Percentiles rank a stretch among this genome's conserved stretches.
Evolutionary conservation across 2,888 invertebrate genomes (phyloP).

Genomic region (Julus scanicus): DNA sequence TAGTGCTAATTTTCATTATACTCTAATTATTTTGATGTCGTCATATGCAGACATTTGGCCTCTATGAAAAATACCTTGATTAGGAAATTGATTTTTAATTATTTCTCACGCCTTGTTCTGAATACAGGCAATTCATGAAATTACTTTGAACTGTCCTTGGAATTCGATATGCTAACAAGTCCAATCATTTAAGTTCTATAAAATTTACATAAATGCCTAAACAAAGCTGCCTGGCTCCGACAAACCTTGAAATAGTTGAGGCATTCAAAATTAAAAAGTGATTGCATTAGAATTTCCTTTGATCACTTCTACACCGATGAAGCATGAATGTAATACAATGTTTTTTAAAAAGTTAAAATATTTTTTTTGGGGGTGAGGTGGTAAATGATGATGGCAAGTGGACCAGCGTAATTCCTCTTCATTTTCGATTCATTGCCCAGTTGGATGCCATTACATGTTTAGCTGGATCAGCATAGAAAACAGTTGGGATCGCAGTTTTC

Average conservation of each 20-base stretch:
- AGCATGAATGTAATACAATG: neutral
- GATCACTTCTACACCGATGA: conserved; percentile 35
- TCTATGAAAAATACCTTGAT: neutral
- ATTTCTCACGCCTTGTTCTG: neutral
- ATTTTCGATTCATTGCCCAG: conserved; percentile 45
- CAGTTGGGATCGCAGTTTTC: conserved; percentile 48
- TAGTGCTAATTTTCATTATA: neutral
- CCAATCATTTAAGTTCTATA: too few species aligned
- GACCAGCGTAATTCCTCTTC: conserved; percentile 27
- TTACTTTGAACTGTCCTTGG: too few species aligned
- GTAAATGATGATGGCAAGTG: conserved; percentile 32
- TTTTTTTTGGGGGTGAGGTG: neutral
- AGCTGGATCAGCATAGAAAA: conserved; percentile 25
- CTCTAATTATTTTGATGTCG: neutral
- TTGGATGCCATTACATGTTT: conserved; percentile 46
- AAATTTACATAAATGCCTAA: too few species aligned
- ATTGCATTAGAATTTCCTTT: conserved; percentile 34
- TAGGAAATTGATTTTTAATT: neutral
- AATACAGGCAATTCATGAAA: neutral
- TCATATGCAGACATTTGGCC: neutral
- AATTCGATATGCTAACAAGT: too few species aligned
- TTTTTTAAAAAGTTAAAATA: neutral
- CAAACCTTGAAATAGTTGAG: neutral
- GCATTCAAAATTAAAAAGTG: conserved; percentile 30
- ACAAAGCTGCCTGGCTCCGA: too few species aligned